Conservation (phyloP, 2,888 invertebrate genomes). For the Nomada flava region DNA sequence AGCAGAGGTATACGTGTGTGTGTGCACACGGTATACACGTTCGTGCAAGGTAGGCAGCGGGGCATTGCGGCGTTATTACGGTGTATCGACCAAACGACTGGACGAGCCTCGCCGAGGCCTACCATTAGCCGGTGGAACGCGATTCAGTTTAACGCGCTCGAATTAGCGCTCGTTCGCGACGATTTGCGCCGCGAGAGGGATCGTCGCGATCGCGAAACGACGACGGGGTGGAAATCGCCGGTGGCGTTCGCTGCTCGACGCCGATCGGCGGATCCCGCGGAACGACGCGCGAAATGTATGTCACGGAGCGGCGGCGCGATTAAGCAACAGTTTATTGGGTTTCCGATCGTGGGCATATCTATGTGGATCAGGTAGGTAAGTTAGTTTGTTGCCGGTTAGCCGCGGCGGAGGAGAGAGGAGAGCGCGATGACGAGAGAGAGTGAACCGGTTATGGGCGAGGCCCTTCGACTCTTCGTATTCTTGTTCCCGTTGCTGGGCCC, state of each 20-base stretch:
- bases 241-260: not conserved
- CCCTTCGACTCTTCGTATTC: slow-evolving; percentile 80
- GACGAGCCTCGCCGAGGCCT: not conserved
- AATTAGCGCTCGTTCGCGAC: slow-evolving; percentile 2
- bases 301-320: slow-evolving; percentile 34
- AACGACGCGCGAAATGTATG: slow-evolving; percentile 34
- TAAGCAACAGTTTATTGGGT: slow-evolving; percentile 61
- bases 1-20: no score
- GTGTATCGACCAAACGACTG: slow-evolving; percentile 29
- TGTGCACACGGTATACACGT: no score
- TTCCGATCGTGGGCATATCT: slow-evolving; percentile 61
- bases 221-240: not conserved
- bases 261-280: not conserved
- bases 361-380: slow-evolving; percentile 71
- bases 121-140: not conserved
- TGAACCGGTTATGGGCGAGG: slow-evolving; percentile 84
- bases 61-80: slow-evolving; percentile 12
- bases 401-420: slow-evolving; percentile 62
- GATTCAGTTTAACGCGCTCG: slow-evolving; percentile 3
- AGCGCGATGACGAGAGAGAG: slow-evolving; percentile 76
- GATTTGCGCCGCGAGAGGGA: not conserved
- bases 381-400: slow-evolving; percentile 72
- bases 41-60: not conserved
- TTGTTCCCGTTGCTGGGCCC: slow-evolving; percentile 72
- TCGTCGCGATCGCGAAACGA: no score